phyloP scores from a whole-genome alignment of 1,140 invertebrate species.

The Matsumurasca onukii region DNA sequence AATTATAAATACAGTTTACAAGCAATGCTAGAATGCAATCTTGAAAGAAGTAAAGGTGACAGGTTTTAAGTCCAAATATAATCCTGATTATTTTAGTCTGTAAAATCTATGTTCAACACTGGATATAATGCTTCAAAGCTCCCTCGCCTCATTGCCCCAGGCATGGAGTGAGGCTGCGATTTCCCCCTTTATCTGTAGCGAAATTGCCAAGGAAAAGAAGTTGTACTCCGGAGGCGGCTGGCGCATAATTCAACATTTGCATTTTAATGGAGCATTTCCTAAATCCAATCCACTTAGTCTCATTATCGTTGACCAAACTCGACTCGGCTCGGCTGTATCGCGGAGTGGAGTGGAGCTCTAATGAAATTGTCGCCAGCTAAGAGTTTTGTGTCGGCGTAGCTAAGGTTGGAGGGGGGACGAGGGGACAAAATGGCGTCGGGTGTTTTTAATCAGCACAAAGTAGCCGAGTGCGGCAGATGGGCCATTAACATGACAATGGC shows the following conservation, averaged over 20 bases:
- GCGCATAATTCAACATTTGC: background rate
- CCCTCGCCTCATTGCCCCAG: too few species aligned
- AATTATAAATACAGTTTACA: too few species aligned
- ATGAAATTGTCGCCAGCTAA: constrained; percentile 10
- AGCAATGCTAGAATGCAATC: too few species aligned
- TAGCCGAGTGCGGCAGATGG: background rate
- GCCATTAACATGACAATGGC: constrained; percentile 16
- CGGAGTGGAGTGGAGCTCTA: background rate
- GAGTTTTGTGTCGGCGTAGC: background rate
- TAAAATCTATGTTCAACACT: too few species aligned
- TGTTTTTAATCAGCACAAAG: constrained; percentile 23
- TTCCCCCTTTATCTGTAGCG: too few species aligned
- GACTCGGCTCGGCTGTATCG: too few species aligned
- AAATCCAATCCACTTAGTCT: constrained; percentile 21
- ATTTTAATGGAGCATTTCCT: constrained; percentile 23
- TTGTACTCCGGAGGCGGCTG: background rate
- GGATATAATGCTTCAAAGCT: too few species aligned
- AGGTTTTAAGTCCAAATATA: too few species aligned
- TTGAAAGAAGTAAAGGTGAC: too few species aligned
- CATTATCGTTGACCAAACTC: constrained; percentile 26
- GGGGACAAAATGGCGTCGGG: constrained; percentile 19
- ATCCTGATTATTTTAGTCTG: too few species aligned
- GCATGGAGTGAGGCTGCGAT: too few species aligned
- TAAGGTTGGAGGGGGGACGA: background rate
- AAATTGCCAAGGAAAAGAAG: background rate